A percentile compares a stretch with the other conserved stretches of the same genome.
phyloP scores from a whole-genome alignment of 2,797 vertebrate species.

The Tapirus indicus region DNA sequence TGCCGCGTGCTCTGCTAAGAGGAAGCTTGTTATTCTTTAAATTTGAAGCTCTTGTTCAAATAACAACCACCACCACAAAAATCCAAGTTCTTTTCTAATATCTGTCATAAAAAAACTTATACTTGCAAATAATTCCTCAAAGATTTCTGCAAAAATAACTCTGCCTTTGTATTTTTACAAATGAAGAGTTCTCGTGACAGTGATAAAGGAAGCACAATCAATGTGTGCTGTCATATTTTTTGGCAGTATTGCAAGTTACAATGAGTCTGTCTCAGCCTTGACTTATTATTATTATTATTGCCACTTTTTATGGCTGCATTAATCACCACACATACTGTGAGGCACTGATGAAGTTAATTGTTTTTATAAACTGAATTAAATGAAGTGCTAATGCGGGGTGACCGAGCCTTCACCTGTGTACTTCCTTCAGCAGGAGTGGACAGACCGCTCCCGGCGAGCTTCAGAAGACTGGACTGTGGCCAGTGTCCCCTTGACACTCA shows the following conservation, averaged over 20 bases:
- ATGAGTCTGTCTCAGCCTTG: not conserved
- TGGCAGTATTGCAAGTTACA: not conserved
- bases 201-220: not conserved
- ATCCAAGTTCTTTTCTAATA: not conserved
- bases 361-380: conserved; percentile 54
- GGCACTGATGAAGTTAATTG: conserved; percentile 60
- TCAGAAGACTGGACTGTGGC: not conserved
- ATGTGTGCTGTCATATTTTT: not conserved
- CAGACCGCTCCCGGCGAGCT: accelerated
- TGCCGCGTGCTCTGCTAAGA: not conserved
- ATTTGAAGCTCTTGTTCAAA: not conserved
- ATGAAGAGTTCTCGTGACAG: not conserved
- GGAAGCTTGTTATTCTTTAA: not conserved
- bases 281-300: conserved; percentile 46
- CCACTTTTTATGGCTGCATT: conserved; percentile 49
- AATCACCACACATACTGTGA: conserved; percentile 49
- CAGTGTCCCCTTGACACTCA: not conserved
- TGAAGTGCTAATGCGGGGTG: not conserved
- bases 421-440: not conserved
- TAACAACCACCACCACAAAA: not conserved
- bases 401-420: accelerated
- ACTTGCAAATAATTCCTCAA: conserved; percentile 35
- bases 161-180: conserved; percentile 3
- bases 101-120: not conserved
- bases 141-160: not conserved